Evolutionary conservation across 2,113 vertebrate species (phyloP).

Genomic region (Oncorhynchus tshawytscha): DNA sequence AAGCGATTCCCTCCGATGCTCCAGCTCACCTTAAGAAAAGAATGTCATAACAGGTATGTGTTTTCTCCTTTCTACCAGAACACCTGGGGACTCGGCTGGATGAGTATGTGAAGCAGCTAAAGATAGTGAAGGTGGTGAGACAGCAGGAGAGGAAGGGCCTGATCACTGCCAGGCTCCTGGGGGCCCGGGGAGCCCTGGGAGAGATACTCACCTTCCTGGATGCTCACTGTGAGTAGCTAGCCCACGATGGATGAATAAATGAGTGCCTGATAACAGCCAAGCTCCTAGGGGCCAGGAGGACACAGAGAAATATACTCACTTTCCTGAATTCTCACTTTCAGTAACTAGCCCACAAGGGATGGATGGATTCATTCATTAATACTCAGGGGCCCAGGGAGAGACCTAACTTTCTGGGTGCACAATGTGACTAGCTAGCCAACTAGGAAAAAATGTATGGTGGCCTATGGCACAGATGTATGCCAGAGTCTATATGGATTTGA

Average conservation of each 20-base stretch:
- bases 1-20: no score
- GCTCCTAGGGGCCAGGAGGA: neutral
- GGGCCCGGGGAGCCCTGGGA: constrained; percentile 84
- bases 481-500: no score
- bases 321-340: neutral
- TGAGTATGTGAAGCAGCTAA: constrained; percentile 77
- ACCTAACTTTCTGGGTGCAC: no score
- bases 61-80: constrained; percentile 63
- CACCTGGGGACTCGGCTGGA: constrained; percentile 84
- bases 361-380: no score
- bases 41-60: no score
- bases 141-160: constrained; percentile 90
- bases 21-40: no score
- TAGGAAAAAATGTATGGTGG: no score
- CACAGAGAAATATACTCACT: neutral
- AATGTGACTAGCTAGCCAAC: no score
- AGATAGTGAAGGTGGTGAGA: constrained; percentile 86
- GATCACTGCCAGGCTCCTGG: constrained; percentile 89
- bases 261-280: neutral
- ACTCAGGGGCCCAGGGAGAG: no score
- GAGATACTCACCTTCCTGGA: constrained; percentile 93
- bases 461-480: no score
- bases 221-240: constrained; percentile 86
- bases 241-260: neutral
- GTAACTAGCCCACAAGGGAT: neutral